Evolutionary conservation across 1,140 invertebrate genomes (phyloP), one percentile per base, ranked within the genome.

Genomic region (Agraylea sexmaculata): DNA sequence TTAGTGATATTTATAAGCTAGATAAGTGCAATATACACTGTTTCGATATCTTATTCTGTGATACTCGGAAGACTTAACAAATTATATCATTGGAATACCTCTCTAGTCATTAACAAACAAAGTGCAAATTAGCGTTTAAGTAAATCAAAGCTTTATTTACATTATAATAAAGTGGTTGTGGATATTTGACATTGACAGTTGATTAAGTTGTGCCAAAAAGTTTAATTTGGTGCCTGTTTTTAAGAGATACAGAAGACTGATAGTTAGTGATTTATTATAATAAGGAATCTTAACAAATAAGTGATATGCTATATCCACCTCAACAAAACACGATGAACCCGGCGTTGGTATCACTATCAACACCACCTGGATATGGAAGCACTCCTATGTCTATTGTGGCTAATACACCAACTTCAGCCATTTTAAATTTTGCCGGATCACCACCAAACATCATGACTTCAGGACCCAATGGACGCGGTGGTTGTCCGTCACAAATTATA

Each of bases 221-320:
- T 2, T 38, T 22, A 13, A 28, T 28, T 38, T 12, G 17, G 27
- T 27, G 29, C 11, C 10, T 18, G 22, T 25, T 25, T 25, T 7
- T 25, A 25, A 11, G 11, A 8, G 29, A 12, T 6, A 31, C 16
- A 31, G 16, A 13, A 31, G 12, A 31, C 6, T 31, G n/a, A n/a
- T n/a, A n/a, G n/a, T n/a, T n/a, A n/a, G n/a, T 13, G 11, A 31
- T 31, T 31, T 31, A 7, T 5, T 7, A 12, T 31, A 31, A 31
- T 12, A 12, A 6, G 22, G 10, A 31, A 31, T 32, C 13, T 8
- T 32, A 29, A 11, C 31, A 40, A 11, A 40, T 2, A 12, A 31
- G 44, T 39, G 40, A 30, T 34, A 49, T 50, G 45, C 42, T 50
- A 28, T 44, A 44, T 44, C 44, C 45, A 21, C 41, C 41, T 12